Base-by-base conservation (phyloP, 2,113 vertebrate species). In the Phycodurus eques region DNA sequence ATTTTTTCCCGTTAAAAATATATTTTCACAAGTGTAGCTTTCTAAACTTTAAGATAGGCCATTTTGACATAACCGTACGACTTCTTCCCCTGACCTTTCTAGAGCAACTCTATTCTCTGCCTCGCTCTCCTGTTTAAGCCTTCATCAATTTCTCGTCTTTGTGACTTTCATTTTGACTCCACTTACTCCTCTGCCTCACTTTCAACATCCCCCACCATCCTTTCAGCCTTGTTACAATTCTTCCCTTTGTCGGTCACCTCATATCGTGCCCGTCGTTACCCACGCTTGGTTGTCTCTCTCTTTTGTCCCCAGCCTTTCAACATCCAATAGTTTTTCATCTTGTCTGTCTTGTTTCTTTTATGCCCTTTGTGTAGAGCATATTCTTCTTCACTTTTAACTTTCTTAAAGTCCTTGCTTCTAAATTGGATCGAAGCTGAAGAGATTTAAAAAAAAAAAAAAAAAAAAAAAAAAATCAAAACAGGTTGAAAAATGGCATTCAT, bases 401-500 rank as follows among this genome's bases (percentile, higher is more conserved):
- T 81, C 27, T n/a, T 19, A 19, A 22, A 43, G 19, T 57, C 56
- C 31, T 59, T 46, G 39, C 20, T 47, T 61, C 74, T 73, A 44
- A 82, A 83, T 83, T 79, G 78, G 74, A 81, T 67, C 72, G 68
- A 82, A 87, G 31, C 53, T 11, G 15, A 19, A 60, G 68, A 33
- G 27, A 27, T 27, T 27, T 27, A 27, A 27, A 27, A 15, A 67
- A 61, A 78, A 83, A 80, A 62, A 74, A 56, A 82, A 83, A 80
- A 62, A 74, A 56, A 82, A 82, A 78, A 82, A 63, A 53, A 75
- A 60, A 33, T 74, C 65, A 80, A 61, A 61, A 61, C 31, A 35
- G 49, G 5, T 53, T 84, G 73, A 71, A 76, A 74, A 74, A 82
- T 73, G 49, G 4, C 15, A 2, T 19, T 49, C 4, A 49, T 8